A percentile compares a stretch with the other conserved stretches of the same genome.
These are phyloP conservation scores for Pocillopora grandis DNA, from an alignment of 92 coral and sea anemone genomes.

Conservation along the genomic window DNA sequence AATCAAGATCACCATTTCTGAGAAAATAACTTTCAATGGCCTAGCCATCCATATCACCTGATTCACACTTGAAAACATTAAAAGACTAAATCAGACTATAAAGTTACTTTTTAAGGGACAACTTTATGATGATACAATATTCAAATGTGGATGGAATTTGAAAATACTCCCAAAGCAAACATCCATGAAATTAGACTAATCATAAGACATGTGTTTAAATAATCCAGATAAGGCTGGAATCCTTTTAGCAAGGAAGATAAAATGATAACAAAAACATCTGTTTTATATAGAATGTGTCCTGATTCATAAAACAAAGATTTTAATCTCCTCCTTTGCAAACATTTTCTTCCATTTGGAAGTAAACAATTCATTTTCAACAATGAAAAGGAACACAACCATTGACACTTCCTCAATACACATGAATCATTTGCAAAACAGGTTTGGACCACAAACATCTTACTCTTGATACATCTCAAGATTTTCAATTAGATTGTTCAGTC, in stretches of 20 bases:
- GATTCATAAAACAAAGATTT: neutral
- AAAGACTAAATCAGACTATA: neutral
- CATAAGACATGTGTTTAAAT: neutral
- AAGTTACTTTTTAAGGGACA: neutral
- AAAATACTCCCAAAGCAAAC: too few species aligned
- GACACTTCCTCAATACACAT: neutral
- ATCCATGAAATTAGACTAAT: neutral
- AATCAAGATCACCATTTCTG: too few species aligned
- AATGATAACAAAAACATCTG: conserved; percentile 17
- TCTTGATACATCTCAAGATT: neutral
- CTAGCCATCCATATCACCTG: too few species aligned
- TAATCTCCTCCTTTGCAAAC: neutral
- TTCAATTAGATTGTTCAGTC: neutral
- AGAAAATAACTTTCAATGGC: too few species aligned
- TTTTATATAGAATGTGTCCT: neutral
- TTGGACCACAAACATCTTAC: neutral
- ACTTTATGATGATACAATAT: neutral
- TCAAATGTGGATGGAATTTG: too few species aligned
- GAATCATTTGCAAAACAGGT: neutral
- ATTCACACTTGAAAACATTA: neutral
- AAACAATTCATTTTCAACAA: neutral
- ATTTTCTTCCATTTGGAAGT: neutral
- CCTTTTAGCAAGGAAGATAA: conserved; percentile 19
- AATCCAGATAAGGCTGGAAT: conserved; percentile 1
- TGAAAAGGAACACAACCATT: neutral